phyloP scores from a whole-genome alignment of 2,113 vertebrate genomes.

The Nicator chloris region DNA sequence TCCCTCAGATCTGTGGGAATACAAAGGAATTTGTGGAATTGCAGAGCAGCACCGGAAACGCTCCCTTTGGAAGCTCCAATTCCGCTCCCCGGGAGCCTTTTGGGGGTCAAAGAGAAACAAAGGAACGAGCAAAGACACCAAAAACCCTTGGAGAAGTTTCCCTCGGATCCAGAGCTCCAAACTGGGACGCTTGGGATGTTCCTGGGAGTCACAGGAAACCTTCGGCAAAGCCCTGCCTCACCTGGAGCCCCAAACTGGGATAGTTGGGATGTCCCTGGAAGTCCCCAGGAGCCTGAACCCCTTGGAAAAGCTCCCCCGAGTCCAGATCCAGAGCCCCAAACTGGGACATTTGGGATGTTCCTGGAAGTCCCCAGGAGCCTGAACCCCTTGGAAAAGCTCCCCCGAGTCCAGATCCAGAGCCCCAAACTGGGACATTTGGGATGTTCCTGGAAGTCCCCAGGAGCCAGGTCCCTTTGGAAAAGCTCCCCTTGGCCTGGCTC shows the following conservation, averaged over 20 bases:
- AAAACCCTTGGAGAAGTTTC: background rate
- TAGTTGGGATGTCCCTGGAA: background rate
- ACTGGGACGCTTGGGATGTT: rapidly evolving
- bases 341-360: background rate
- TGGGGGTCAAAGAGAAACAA: background rate
- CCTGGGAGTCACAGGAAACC: too few relatives aligned
- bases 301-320: background rate
- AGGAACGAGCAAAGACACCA: background rate
- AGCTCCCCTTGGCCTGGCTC: rapidly evolving
- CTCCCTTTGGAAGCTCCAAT: background rate
- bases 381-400: background rate
- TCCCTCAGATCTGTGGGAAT: slow-evolving; percentile 85
- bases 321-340: background rate
- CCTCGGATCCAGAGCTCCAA: background rate
- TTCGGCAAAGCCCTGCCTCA: too few relatives aligned
- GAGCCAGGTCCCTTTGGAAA: background rate
- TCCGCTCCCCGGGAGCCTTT: background rate
- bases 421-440: background rate
- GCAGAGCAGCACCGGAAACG: slow-evolving; percentile 8
- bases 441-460: background rate
- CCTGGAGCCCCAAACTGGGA: background rate
- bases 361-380: too few relatives aligned
- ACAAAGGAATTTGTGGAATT: slow-evolving; percentile 76
- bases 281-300: background rate
- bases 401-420: background rate